These are phyloP conservation scores for Dolomedes plantarius DNA, from an alignment of 2,888 invertebrate genomes.

Conservation along the genomic window DNA sequence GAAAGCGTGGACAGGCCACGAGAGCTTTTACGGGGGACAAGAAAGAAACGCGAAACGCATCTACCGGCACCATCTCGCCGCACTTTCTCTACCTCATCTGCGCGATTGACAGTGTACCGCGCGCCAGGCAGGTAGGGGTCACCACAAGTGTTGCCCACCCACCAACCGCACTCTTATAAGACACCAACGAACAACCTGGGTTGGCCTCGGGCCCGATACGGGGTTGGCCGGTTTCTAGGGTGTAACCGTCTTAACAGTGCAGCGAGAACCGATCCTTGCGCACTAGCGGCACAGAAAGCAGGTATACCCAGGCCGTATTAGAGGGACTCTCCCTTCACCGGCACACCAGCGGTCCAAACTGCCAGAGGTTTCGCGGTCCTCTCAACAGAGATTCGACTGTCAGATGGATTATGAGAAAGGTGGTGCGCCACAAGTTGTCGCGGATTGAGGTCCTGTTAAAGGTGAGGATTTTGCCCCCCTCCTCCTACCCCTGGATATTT, in stretches of 20 bases:
- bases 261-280: neutral
- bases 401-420: neutral
- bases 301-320: neutral
- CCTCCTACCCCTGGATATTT: no score
- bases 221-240: constrained; percentile 63
- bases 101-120: constrained; percentile 13
- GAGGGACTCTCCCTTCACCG: neutral
- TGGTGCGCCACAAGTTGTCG: neutral
- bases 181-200: constrained; percentile 44
- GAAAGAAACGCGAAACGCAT: no score
- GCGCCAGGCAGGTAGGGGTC: constrained; percentile 32
- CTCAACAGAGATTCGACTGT: neutral
- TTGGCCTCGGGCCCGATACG: constrained; percentile 27
- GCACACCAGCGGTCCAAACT: neutral
- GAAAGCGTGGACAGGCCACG: no score
- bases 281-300: constrained; percentile 11
- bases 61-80: neutral
- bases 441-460: neutral
- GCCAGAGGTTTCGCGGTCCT: neutral
- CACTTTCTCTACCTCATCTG: neutral
- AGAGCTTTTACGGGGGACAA: no score
- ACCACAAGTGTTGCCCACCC: constrained; percentile 45
- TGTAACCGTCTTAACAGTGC: constrained; percentile 49
- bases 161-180: constrained; percentile 45
- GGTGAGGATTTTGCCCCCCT: neutral